Percentiles rank a stretch among this genome's conserved stretches.
These are phyloP conservation scores for Phrynocephalus guinanensis DNA, from an alignment of 2,797 vertebrate species.

Conservation along the genomic window DNA sequence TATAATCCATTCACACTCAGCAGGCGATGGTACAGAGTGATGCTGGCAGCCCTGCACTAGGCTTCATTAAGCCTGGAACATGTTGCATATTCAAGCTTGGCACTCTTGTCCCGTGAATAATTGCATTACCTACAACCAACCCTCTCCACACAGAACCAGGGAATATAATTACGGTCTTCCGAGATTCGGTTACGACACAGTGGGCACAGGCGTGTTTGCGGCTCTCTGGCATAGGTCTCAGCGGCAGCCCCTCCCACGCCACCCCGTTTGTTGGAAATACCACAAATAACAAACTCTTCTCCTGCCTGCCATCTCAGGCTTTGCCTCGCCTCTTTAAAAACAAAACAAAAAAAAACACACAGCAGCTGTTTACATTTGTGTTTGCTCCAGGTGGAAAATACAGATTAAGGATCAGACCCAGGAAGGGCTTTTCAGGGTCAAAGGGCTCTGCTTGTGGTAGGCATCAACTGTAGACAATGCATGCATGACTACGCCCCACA, in stretches of 20 bases:
- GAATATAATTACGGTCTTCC: slow-evolving; percentile 65
- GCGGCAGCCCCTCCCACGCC: slow-evolving; percentile 62
- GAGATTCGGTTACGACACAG: slow-evolving; percentile 76
- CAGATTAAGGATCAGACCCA: not conserved
- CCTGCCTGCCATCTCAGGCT: not conserved
- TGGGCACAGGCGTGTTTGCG: slow-evolving; percentile 60
- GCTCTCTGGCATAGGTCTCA: slow-evolving; percentile 69
- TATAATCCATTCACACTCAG: slow-evolving; percentile 84
- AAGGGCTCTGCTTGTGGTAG: not conserved
- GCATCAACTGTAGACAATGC: no score
- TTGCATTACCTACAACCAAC: slow-evolving; percentile 81
- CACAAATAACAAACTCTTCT: slow-evolving; percentile 64
- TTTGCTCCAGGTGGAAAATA: not conserved
- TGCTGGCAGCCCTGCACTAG: slow-evolving; percentile 82
- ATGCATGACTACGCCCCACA: no score
- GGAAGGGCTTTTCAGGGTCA: not conserved
- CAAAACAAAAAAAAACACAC: no score
- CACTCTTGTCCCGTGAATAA: slow-evolving; percentile 78
- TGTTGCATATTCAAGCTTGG: slow-evolving; percentile 78
- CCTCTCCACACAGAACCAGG: slow-evolving; percentile 73
- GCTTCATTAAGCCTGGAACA: slow-evolving; percentile 83
- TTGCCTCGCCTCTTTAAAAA: slow-evolving; percentile 30
- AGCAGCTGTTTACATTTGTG: slow-evolving; percentile 27
- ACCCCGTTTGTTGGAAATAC: slow-evolving; percentile 62
- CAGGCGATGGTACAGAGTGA: slow-evolving; percentile 81